Percentiles rank a stretch among this genome's conserved stretches.
Evolutionary conservation across 1,140 invertebrate genomes (phyloP).

Genomic region (Anoplophora glabripennis): DNA sequence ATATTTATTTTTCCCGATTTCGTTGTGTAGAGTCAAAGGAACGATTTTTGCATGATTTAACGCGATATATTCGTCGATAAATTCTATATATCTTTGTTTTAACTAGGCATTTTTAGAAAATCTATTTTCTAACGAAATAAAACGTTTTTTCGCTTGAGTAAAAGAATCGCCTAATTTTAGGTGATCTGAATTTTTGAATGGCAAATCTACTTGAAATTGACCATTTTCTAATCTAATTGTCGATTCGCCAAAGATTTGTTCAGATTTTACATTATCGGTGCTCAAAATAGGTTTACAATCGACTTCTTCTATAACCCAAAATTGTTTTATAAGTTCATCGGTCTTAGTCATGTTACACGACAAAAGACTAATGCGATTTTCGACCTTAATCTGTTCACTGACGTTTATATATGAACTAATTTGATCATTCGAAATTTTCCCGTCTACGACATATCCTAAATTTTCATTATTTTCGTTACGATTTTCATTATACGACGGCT

Average conservation of each 20-base stretch:
- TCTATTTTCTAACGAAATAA: not conserved
- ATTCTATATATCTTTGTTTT: constrained; percentile 1
- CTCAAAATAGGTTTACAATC: not conserved
- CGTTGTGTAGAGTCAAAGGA: constrained; percentile 1
- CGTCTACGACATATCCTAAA: no score
- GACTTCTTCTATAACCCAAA: constrained; percentile 11
- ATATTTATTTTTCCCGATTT: constrained; percentile 7
- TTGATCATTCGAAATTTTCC: no score
- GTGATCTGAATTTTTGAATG: constrained; percentile 6
- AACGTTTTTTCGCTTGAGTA: constrained; percentile 4
- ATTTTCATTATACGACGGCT: no score
- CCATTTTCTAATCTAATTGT: constrained; percentile 2
- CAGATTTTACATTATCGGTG: constrained; percentile 1
- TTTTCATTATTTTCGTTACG: no score
- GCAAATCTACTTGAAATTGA: constrained; percentile 12
- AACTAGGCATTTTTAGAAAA: not conserved
- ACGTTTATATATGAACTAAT: no score
- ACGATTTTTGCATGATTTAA: constrained; percentile 10
- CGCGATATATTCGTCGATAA: constrained; percentile 4
- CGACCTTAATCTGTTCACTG: no score
- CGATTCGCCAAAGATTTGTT: constrained; percentile 1
- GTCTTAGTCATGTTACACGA: not conserved
- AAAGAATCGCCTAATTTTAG: constrained; percentile 7
- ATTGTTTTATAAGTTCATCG: constrained; percentile 4
- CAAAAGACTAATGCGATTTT: not conserved